These are phyloP conservation scores for Stigmatopora argus DNA, from an alignment of 2,113 vertebrate species.

Conservation along the genomic window DNA sequence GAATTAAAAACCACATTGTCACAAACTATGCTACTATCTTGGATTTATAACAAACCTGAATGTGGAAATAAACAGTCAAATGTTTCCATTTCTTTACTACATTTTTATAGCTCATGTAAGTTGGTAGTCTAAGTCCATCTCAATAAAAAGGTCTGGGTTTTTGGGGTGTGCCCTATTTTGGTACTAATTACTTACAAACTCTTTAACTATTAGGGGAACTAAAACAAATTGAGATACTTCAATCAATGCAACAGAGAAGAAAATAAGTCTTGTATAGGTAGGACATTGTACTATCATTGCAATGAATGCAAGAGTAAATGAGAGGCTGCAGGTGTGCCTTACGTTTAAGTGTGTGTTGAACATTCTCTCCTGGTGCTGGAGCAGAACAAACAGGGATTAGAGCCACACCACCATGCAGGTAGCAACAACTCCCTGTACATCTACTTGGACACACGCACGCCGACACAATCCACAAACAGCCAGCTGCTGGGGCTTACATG, in stretches of 20 bases:
- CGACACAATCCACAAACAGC: constrained; percentile 29
- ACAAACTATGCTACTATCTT: too few species aligned
- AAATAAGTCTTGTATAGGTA: constrained; percentile 29
- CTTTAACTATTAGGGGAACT: too few species aligned
- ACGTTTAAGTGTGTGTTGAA: constrained; percentile 21
- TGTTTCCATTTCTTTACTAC: too few species aligned
- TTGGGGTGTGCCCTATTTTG: too few species aligned
- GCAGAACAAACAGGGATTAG: constrained; percentile 70
- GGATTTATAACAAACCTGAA: too few species aligned
- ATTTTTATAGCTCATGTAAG: too few species aligned
- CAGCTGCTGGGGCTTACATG: constrained; percentile 64
- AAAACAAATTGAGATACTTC: neutral
- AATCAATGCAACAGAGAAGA: constrained; percentile 25
- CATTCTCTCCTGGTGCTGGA: constrained; percentile 60
- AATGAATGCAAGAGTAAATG: constrained; percentile 17
- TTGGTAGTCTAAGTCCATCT: too few species aligned
- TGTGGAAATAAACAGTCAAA: too few species aligned
- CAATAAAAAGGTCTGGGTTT: too few species aligned
- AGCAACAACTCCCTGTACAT: constrained; percentile 54
- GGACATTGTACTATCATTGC: constrained; percentile 30
- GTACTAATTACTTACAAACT: neutral
- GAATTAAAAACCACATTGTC: too few species aligned
- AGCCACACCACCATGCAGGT: constrained; percentile 63
- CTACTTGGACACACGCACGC: constrained; percentile 18
- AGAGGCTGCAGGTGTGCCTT: constrained; percentile 45